Conservation (phyloP, 2,797 vertebrate genomes). For the Malacoctenus gilli region DNA sequence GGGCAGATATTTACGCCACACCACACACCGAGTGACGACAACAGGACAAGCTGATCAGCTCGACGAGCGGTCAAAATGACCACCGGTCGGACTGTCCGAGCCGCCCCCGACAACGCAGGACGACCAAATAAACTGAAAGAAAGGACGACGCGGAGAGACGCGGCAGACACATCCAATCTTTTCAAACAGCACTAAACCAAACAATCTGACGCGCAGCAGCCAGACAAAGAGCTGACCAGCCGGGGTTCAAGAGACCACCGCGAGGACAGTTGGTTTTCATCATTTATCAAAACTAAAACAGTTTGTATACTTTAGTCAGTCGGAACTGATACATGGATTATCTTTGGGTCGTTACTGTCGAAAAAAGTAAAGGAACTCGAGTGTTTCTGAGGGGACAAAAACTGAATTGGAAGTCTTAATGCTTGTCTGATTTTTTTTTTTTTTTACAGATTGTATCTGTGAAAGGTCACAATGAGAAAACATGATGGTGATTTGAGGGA, state of each 20-base stretch:
- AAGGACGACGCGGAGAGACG: slow-evolving; percentile 37
- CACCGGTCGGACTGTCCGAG: slow-evolving; percentile 27
- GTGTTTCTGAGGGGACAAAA: background rate
- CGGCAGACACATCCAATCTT: slow-evolving; percentile 14
- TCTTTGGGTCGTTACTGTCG: slow-evolving; percentile 14
- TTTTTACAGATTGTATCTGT: background rate
- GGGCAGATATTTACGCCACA: slow-evolving; percentile 29
- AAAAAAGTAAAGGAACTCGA: background rate
- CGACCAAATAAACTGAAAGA: slow-evolving; percentile 18
- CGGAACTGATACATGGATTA: background rate
- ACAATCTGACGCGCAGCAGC: slow-evolving; percentile 21
- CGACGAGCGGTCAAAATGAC: slow-evolving; percentile 36
- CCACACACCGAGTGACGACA: slow-evolving; percentile 27
- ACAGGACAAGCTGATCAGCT: slow-evolving; percentile 30
- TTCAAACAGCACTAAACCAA: slow-evolving; percentile 37
- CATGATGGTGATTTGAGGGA: too few relatives aligned
- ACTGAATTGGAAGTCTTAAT: too few relatives aligned
- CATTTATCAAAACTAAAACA: slow-evolving; percentile 64
- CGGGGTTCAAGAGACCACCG: slow-evolving; percentile 59
- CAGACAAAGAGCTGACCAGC: slow-evolving; percentile 15
- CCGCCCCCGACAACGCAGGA: slow-evolving; percentile 25
- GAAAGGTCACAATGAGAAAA: too few relatives aligned
- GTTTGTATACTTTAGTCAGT: background rate
- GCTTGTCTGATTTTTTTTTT: background rate
- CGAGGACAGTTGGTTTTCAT: slow-evolving; percentile 56